A percentile compares a stretch with the other conserved stretches of the same genome.
These are phyloP conservation scores for Ascidia mentula DNA, from an alignment of 23 tunicate species.

Conservation along the genomic window DNA sequence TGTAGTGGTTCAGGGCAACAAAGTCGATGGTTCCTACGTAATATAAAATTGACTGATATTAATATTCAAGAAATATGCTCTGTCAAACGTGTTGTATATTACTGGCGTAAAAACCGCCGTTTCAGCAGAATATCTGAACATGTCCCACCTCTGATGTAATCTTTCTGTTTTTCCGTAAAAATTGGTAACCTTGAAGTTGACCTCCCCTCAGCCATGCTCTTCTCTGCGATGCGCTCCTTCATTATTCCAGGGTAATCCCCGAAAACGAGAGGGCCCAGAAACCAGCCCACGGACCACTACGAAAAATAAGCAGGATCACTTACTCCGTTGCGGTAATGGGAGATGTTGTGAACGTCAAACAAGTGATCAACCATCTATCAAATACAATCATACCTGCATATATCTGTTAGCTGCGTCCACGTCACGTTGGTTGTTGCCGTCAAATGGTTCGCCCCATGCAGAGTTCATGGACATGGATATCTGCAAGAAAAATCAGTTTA, in stretches of 20 bases:
- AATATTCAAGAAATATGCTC: too few species aligned
- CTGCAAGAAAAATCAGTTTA: conserved; percentile 25
- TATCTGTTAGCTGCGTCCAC: conserved; percentile 86
- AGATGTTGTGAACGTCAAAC: too few species aligned
- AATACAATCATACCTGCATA: conserved; percentile 44
- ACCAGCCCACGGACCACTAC: conserved; percentile 97
- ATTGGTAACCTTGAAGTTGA: conserved; percentile 59
- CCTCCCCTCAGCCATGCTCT: conserved; percentile 59
- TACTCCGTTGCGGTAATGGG: too few species aligned
- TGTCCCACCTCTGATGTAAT: conserved; percentile 57
- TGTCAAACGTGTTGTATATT: neutral
- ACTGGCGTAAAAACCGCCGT: neutral
- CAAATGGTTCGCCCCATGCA: conserved; percentile 86
- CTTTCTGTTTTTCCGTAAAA: conserved; percentile 65
- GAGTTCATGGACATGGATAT: conserved; percentile 84
- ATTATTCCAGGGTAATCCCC: conserved; percentile 93
- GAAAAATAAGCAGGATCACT: neutral
- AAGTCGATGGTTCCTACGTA: conserved; percentile 90
- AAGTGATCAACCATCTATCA: too few species aligned
- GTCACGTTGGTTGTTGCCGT: conserved; percentile 55
- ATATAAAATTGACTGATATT: too few species aligned
- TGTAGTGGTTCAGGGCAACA: conserved; percentile 70
- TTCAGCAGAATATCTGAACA: neutral
- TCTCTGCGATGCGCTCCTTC: conserved; percentile 53
- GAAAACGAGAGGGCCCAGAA: conserved; percentile 66